phyloP scores from a whole-genome alignment of 2,888 invertebrate species.

The Schizaphis graminum region DNA sequence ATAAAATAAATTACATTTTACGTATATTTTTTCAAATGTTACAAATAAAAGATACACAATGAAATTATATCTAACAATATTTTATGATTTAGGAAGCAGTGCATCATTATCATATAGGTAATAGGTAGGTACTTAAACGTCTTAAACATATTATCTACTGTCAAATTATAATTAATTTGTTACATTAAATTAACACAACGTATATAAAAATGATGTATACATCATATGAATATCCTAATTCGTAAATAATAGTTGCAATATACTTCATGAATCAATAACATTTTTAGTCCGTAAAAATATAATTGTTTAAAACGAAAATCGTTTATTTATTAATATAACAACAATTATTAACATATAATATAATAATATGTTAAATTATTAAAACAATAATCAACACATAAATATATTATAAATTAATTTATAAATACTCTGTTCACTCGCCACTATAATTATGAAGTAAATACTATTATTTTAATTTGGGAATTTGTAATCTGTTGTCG shows the following conservation, averaged over 20 bases:
- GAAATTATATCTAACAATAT: not conserved
- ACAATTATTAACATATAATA: slow-evolving; percentile 27
- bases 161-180: not conserved
- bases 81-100: slow-evolving; percentile 36
- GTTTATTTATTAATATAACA: slow-evolving; percentile 34
- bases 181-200: not conserved
- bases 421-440: slow-evolving; percentile 17
- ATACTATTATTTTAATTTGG: not conserved
- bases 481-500: not conserved
- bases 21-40: not conserved
- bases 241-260: slow-evolving; percentile 7
- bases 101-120: not conserved
- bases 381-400: slow-evolving; percentile 22
- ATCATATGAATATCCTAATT: not conserved
- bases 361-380: slow-evolving; percentile 20
- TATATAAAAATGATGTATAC: not conserved
- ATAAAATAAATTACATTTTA: slow-evolving; percentile 34
- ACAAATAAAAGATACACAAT: slow-evolving; percentile 15
- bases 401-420: slow-evolving; percentile 31
- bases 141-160: slow-evolving; percentile 1
- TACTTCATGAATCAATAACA: not conserved
- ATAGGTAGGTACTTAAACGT: no score
- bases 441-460: not conserved
- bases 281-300: not conserved
- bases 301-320: slow-evolving; percentile 10